These are phyloP conservation scores for Neodon shergylaensis DNA, from an alignment of 2,113 vertebrate genomes.

Conservation along the genomic window DNA sequence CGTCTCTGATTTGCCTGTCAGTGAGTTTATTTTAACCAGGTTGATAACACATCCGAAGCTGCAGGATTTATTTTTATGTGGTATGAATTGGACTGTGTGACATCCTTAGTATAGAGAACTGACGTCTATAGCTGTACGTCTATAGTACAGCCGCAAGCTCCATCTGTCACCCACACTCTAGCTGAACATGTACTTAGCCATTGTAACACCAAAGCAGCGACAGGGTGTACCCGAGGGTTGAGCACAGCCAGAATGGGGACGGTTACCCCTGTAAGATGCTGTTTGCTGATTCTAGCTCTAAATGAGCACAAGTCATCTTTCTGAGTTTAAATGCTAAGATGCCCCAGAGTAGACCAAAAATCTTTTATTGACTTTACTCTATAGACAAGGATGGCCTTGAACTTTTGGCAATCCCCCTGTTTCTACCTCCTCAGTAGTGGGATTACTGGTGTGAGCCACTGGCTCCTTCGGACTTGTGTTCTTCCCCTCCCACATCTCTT, in stretches of 20 bases:
- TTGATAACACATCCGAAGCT: background rate
- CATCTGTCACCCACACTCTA: too few species aligned
- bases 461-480: too few species aligned
- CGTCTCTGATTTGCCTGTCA: background rate
- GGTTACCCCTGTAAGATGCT: too few species aligned
- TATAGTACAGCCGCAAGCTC: too few species aligned
- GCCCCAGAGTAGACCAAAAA: constrained; percentile 26
- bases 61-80: background rate
- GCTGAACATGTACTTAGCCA: too few species aligned
- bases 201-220: too few species aligned
- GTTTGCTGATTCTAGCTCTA: too few species aligned
- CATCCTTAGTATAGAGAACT: background rate
- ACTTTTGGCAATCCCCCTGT: background rate
- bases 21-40: constrained; percentile 3
- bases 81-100: background rate
- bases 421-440: background rate
- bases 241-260: too few species aligned
- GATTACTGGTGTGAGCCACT: background rate
- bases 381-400: background rate
- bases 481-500: background rate
- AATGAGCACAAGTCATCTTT: constrained; percentile 50
- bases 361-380: constrained; percentile 56
- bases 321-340: constrained; percentile 47
- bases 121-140: constrained; percentile 37
- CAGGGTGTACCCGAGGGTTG: too few species aligned